Evolutionary conservation across 2,888 invertebrate species (phyloP).

Genomic region (Bhutanitis thaidina): DNA sequence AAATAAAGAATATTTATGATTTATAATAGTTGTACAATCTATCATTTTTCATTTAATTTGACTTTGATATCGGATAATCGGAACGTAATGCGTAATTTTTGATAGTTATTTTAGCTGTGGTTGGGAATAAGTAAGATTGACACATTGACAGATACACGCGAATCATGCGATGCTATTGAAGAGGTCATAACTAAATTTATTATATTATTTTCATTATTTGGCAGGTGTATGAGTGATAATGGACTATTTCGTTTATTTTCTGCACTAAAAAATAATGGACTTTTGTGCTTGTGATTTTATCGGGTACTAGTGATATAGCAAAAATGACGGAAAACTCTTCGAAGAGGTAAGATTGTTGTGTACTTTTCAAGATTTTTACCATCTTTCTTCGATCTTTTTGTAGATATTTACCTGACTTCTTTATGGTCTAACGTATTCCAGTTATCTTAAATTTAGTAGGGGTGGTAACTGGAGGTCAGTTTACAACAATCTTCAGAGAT

Average conservation of each 20-base stretch:
- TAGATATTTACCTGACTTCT: conserved; percentile 16
- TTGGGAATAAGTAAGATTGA: background rate
- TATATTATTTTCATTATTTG: background rate
- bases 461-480: background rate
- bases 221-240: conserved; percentile 21
- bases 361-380: conserved; percentile 19
- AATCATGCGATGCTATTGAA: conserved; percentile 28
- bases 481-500: background rate
- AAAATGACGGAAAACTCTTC: conserved; percentile 75
- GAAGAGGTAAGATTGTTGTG: conserved; percentile 57
- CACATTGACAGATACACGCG: conserved; percentile 23
- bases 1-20: too few species aligned
- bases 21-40: too few species aligned
- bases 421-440: background rate
- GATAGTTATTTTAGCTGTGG: conserved; percentile 19
- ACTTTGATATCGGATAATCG: too few species aligned
- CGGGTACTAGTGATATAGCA: conserved; percentile 40
- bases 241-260: conserved; percentile 25
- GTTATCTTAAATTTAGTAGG: too few species aligned
- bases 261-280: conserved; percentile 42
- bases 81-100: conserved; percentile 24
- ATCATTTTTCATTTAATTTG: too few species aligned
- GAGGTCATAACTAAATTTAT: background rate
- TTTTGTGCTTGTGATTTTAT: conserved; percentile 37
- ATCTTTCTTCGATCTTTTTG: conserved; percentile 1